These are phyloP conservation scores for Lagria hirta DNA, from an alignment of 2,888 invertebrate species.

Conservation along the genomic window DNA sequence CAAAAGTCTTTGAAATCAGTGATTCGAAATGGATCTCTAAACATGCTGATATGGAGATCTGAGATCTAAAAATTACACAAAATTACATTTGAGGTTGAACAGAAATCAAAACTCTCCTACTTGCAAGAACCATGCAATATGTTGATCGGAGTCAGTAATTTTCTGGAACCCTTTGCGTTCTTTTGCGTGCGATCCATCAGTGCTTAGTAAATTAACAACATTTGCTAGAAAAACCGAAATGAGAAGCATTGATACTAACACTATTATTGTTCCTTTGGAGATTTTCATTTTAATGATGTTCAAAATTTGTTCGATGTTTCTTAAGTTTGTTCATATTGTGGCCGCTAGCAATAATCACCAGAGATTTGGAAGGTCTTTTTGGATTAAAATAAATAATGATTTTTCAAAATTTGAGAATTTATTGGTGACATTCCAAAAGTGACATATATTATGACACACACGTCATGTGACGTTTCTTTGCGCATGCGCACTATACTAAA, in stretches of 20 bases:
- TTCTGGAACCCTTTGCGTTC: conserved; percentile 49
- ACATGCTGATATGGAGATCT: conserved; percentile 87
- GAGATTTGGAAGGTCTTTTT: no score
- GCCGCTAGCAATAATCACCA: no score
- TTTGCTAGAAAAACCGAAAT: conserved; percentile 70
- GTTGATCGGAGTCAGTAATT: conserved; percentile 60
- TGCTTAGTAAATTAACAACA: conserved; percentile 67
- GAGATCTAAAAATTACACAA: conserved; percentile 81
- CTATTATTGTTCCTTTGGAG: conserved; percentile 62
- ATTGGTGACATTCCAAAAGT: no score
- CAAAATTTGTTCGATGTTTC: no score
- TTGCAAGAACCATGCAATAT: conserved; percentile 78
- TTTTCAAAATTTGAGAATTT: no score
- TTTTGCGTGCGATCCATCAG: conserved; percentile 52
- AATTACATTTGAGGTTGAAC: conserved; percentile 21
- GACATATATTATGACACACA: no score
- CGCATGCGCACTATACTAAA: no score
- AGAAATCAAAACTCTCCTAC: conserved; percentile 52
- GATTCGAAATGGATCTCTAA: conserved; percentile 72
- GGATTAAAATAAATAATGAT: no score
- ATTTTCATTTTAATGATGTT: no score
- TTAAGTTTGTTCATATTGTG: no score
- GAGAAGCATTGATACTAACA: conserved; percentile 64
- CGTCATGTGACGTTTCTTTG: no score
- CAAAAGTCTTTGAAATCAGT: conserved; percentile 80